Base-by-base conservation (phyloP, 2,888 invertebrate genomes). In the Sipha maydis region DNA sequence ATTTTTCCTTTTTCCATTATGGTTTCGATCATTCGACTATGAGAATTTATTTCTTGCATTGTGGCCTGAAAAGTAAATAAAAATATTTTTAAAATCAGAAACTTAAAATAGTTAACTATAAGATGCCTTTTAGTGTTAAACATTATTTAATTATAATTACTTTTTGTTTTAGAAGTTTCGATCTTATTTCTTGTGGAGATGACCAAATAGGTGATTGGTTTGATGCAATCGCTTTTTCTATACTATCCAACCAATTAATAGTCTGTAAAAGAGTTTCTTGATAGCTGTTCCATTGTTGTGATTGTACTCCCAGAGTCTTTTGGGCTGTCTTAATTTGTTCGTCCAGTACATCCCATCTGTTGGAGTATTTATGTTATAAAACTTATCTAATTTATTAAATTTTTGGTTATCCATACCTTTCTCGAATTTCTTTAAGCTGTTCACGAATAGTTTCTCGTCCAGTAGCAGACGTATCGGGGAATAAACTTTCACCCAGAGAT, bases 361-460 rank as follows among this genome's bases (percentile, higher is more conserved):
- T 21, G 71, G 54, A 69, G 28, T 25, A 83, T 41, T 69, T 75
- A 28, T 9, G 61, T 41, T 76, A n/a, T 31, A 61, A 8, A 41
- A 54, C 17, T n/a, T 75, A 38, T 17, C 21, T 31, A 56, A n/a
- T 73, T 79, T 85, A 41, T 25, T 83, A 25, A 48, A 41, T 73
- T 54, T 34, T 41, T 17, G n/a, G 67, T 17, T 67, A 31, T 31
- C 3, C 28, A 71, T 90, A 92, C 91, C 91, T 93, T 91, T 97
- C 96, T 90, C 97, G 94, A 28, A 97, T 94, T 48, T 94, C 93
- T 91, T 97, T 94, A 89, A 98, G 93, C 91, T 98, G 96, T 90
- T 95, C 95, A n/a, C 98, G 94, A 89, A 98, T 95, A 85, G 94
- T 94, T 92, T 99, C 98, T 90, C 98, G 94, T 0, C 98, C 98